Evolutionary conservation across 2,888 invertebrate species (phyloP).

Genomic region (Drosophila monieri): DNA sequence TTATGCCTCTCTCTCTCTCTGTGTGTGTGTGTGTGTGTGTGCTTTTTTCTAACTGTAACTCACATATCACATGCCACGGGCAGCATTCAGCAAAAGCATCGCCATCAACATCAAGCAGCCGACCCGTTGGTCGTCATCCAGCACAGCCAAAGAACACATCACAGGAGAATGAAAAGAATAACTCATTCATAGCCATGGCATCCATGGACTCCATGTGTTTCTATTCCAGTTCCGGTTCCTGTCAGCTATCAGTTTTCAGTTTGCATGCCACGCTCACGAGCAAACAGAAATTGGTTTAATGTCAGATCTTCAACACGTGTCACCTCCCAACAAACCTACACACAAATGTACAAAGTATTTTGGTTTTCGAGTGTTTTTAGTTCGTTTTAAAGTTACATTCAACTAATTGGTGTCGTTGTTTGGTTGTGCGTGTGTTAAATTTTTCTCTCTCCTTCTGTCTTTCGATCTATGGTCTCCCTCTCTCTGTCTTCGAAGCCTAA

Average conservation of each 20-base stretch:
- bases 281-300: constrained; percentile 29
- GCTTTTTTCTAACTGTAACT: constrained; percentile 54
- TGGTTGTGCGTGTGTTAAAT: constrained; percentile 76
- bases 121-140: constrained; percentile 27
- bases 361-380: constrained; percentile 29
- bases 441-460: constrained; percentile 65
- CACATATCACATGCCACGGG: constrained; percentile 44
- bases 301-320: constrained; percentile 21
- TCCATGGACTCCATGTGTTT: constrained; percentile 50
- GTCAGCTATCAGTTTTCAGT: constrained; percentile 55
- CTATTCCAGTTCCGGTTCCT: constrained; percentile 53
- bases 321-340: constrained; percentile 20
- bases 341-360: constrained; percentile 52
- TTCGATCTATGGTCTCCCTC: constrained; percentile 23
- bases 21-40: constrained; percentile 50
- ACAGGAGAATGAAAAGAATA: constrained; percentile 40
- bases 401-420: constrained; percentile 73
- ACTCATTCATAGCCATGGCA: constrained; percentile 17
- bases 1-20: constrained; percentile 33
- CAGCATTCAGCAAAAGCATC: constrained; percentile 33
- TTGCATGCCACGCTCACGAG: constrained; percentile 54
- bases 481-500: constrained; percentile 34
- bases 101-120: constrained; percentile 16
- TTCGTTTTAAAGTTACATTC: constrained; percentile 27
- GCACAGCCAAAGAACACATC: constrained; percentile 34